Evolutionary conservation across 2,888 invertebrate genomes (phyloP).

Genomic region (Chirona hameri): DNA sequence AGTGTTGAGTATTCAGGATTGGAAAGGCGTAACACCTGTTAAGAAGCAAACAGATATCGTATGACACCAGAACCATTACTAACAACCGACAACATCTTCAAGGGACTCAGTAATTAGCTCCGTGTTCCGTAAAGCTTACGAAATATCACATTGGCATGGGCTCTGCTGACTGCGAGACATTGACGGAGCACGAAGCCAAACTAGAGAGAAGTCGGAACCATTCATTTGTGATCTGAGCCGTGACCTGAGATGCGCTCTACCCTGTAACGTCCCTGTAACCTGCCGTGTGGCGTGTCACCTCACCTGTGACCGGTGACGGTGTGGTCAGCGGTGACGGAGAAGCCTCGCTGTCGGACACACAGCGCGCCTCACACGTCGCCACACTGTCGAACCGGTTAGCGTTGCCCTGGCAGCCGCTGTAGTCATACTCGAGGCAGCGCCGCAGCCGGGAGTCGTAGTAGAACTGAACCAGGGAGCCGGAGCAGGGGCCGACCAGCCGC

Average conservation of each 20-base stretch:
- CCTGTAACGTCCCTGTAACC: background rate
- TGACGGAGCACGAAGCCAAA: too few relatives aligned
- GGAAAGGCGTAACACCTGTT: too few relatives aligned
- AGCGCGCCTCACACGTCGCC: background rate
- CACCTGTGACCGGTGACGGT: background rate
- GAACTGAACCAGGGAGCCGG: constrained; percentile 60
- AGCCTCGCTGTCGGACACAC: background rate
- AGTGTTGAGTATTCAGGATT: too few relatives aligned
- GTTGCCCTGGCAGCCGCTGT: constrained; percentile 79
- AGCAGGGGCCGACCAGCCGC: constrained; percentile 65
- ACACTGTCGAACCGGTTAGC: constrained; percentile 62
- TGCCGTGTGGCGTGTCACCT: background rate
- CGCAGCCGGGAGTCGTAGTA: constrained; percentile 67
- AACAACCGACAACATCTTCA: too few relatives aligned
- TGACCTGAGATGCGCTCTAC: background rate
- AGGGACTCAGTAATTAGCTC: too few relatives aligned
- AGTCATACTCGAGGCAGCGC: constrained; percentile 67
- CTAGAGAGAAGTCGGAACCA: too few relatives aligned
- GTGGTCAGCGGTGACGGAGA: background rate
- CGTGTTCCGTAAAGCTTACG: too few relatives aligned
- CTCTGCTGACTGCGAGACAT: too few relatives aligned
- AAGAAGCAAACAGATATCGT: too few relatives aligned
- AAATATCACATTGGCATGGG: too few relatives aligned
- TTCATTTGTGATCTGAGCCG: constrained; percentile 39
- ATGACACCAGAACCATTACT: too few relatives aligned